Conservation (phyloP, 2,797 vertebrate genomes). For the Molothrus ater region DNA sequence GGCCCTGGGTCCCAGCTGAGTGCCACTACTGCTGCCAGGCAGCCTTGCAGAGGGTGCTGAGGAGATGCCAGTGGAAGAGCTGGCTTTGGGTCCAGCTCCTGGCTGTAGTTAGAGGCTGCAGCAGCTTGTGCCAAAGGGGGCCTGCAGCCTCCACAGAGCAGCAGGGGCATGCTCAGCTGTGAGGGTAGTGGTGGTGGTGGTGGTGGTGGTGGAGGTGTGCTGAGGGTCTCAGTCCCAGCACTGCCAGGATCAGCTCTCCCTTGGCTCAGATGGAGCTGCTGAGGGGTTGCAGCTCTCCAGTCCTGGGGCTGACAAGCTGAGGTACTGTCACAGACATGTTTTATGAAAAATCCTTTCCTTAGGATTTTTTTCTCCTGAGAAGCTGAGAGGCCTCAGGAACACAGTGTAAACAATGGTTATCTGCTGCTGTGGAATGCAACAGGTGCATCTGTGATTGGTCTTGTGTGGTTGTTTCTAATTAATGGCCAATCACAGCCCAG, state of each 20-base stretch:
- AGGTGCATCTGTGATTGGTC: no score
- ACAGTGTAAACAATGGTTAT: no score
- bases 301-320: not conserved
- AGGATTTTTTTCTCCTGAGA: no score
- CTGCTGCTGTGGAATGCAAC: no score
- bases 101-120: not conserved
- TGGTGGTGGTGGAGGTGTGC: not conserved
- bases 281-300: not conserved
- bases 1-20: not conserved
- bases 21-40: rapidly evolving
- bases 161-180: rapidly evolving
- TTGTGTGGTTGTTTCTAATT: no score
- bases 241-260: not conserved
- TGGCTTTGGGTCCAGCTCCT: not conserved
- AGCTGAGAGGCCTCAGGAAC: no score
- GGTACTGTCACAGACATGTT: not conserved
- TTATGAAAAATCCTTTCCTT: no score
- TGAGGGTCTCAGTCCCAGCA: not conserved
- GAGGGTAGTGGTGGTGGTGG: not conserved
- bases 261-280: not conserved
- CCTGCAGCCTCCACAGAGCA: not conserved
- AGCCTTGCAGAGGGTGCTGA: not conserved
- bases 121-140: not conserved
- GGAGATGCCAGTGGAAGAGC: not conserved
- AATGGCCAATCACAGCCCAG: no score